These are phyloP conservation scores for Erithacus rubecula DNA, from an alignment of 2,797 vertebrate genomes.

Conservation along the genomic window DNA sequence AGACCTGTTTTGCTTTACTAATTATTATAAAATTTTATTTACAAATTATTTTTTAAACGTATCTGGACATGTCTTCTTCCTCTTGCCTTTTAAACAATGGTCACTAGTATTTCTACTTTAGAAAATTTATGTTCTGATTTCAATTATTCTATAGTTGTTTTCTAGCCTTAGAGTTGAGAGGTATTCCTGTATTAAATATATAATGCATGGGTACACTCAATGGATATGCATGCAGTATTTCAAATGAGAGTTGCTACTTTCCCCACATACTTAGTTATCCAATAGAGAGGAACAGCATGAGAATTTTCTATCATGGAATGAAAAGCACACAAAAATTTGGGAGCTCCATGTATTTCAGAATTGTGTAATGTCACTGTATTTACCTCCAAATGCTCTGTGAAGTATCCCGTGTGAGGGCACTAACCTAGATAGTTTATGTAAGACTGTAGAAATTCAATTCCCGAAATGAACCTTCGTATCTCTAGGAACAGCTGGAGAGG, in stretches of 20 bases:
- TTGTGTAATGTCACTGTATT: not conserved
- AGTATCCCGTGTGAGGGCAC: not conserved
- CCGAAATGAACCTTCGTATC: slow-evolving; percentile 13
- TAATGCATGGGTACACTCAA: too few species aligned
- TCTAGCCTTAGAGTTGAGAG: not conserved
- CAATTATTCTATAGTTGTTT: not conserved
- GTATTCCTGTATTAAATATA: not conserved
- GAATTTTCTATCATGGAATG: not conserved
- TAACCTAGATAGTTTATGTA: slow-evolving; percentile 6
- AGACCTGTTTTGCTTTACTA: not conserved
- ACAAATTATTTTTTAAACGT: not conserved
- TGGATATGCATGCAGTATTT: not conserved
- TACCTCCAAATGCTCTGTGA: not conserved
- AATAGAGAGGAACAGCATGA: not conserved
- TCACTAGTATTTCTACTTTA: not conserved
- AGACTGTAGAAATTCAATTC: slow-evolving; percentile 17
- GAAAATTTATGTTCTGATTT: not conserved
- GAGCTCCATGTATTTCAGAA: not conserved
- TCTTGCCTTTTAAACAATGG: not conserved
- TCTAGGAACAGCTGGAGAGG: slow-evolving; percentile 57
- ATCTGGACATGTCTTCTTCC: not conserved
- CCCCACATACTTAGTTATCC: not conserved
- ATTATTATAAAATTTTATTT: not conserved
- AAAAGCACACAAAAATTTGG: slow-evolving; percentile 9
- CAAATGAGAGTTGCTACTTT: slow-evolving; percentile 25